A percentile compares a stretch with the other conserved stretches of the same genome.
These are phyloP conservation scores for Danionella cerebrum DNA, from an alignment of 2,113 vertebrate genomes.

Conservation along the genomic window DNA sequence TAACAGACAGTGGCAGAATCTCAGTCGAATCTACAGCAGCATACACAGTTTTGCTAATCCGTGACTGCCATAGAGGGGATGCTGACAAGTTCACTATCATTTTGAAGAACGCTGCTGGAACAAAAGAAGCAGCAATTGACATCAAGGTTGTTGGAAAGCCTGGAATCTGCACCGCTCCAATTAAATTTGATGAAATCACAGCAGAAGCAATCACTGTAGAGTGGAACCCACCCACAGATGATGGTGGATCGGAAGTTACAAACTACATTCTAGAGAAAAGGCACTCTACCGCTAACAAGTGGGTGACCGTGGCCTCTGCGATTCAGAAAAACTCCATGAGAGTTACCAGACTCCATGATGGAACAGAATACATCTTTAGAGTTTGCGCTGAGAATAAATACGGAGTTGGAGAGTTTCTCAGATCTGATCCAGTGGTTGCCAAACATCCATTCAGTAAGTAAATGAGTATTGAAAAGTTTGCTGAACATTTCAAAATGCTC, in stretches of 20 bases:
- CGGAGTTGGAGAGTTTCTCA: constrained; percentile 87
- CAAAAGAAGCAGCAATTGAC: constrained; percentile 79
- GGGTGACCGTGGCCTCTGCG: constrained; percentile 90
- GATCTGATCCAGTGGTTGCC: constrained; percentile 85
- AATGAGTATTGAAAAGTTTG: too few relatives aligned
- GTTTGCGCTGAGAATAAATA: constrained; percentile 98
- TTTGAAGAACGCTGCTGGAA: constrained; percentile 78
- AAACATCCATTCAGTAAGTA: constrained; percentile 96
- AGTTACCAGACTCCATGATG: constrained; percentile 91
- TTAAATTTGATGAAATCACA: constrained; percentile 93
- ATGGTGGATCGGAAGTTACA: constrained; percentile 92
- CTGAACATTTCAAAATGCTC: not conserved
- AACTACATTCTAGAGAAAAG: constrained; percentile 97
- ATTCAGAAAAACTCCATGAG: constrained; percentile 92
- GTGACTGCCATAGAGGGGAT: constrained; percentile 87
- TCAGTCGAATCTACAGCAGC: constrained; percentile 79
- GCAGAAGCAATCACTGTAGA: constrained; percentile 89
- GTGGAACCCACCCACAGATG: constrained; percentile 88
- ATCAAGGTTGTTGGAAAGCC: constrained; percentile 95
- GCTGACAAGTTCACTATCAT: constrained; percentile 83
- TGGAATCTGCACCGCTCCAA: constrained; percentile 88
- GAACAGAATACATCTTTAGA: constrained; percentile 89
- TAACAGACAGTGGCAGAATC: constrained; percentile 81
- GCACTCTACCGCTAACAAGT: constrained; percentile 87
- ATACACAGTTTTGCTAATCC: constrained; percentile 80